These are phyloP conservation scores for Bursaphelenchus mucronatus DNA, from an alignment of 1,140 invertebrate genomes.

Conservation along the genomic window DNA sequence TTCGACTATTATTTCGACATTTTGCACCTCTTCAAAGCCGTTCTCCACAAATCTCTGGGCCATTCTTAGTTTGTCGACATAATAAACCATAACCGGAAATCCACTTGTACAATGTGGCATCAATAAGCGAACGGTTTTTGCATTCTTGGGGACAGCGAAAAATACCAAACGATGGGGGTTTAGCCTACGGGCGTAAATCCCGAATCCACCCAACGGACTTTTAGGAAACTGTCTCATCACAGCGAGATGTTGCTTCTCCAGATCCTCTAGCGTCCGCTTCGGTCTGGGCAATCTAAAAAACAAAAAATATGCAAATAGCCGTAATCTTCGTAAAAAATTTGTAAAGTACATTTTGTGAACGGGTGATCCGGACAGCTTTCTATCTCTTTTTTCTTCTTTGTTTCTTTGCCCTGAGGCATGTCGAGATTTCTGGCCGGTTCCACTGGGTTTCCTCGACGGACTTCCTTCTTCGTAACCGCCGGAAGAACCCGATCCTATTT, in stretches of 20 bases:
- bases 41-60: slow-evolving; percentile 31
- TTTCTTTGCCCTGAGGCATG: slow-evolving; percentile 5
- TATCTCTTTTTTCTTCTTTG: neutral
- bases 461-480: neutral
- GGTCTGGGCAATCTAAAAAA: no score
- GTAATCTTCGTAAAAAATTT: no score
- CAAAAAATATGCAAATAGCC: no score
- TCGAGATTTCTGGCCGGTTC: neutral
- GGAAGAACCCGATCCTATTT: neutral
- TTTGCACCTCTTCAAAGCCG: slow-evolving; percentile 1
- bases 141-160: slow-evolving; percentile 42
- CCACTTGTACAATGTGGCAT: slow-evolving; percentile 32
- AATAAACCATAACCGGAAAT: slow-evolving; percentile 40
- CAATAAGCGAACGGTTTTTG: slow-evolving; percentile 27
- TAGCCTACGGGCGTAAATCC: slow-evolving; percentile 39
- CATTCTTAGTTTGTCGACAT: slow-evolving; percentile 42
- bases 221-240: slow-evolving; percentile 15
- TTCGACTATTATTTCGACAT: slow-evolving; percentile 10
- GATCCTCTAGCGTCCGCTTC: no score
- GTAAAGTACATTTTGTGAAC: no score
- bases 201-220: slow-evolving; percentile 19
- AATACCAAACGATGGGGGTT: slow-evolving; percentile 29
- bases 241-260: no score
- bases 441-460: slow-evolving; percentile 8
- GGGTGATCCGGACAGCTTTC: neutral